Conservation (phyloP, 2,113 vertebrate species). For the Pangasianodon hypophthalmus region DNA sequence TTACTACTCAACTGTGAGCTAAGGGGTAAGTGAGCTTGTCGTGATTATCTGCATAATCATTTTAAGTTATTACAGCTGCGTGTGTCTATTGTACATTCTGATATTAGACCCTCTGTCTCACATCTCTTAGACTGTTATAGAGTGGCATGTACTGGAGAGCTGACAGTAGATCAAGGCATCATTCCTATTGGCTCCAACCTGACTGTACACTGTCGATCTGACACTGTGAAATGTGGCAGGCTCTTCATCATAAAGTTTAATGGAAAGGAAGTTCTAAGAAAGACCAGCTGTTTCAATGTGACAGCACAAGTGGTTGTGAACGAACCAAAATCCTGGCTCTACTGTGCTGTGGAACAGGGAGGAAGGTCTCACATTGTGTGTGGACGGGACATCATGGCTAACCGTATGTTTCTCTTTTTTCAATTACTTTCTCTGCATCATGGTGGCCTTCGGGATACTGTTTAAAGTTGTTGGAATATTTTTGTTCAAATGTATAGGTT, state of each 20-base stretch:
- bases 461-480: neutral
- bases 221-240: constrained; percentile 38
- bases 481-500: neutral
- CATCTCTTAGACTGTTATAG: constrained; percentile 27
- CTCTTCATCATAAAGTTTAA: constrained; percentile 53
- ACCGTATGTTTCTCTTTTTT: constrained; percentile 62
- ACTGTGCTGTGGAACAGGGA: constrained; percentile 53
- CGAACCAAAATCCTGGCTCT: neutral
- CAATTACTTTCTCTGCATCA: neutral
- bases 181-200: constrained; percentile 71
- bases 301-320: constrained; percentile 56
- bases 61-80: neutral
- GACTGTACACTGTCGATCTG: constrained; percentile 64
- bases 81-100: no score
- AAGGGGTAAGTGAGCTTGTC: constrained; percentile 58
- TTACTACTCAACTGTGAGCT: constrained; percentile 51
- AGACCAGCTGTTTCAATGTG: constrained; percentile 58
- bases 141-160: constrained; percentile 48
- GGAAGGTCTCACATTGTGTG: neutral
- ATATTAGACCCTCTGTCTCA: constrained; percentile 32
- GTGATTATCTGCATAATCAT: neutral
- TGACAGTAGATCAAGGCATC: constrained; percentile 61
- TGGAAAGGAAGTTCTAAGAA: neutral
- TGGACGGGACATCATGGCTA: constrained; percentile 60
- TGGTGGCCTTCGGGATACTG: neutral